Evolutionary conservation across 37 sponge, comb jelly and placozoan species (phyloP).

Genomic region (Aphrocallistes beatrix): DNA sequence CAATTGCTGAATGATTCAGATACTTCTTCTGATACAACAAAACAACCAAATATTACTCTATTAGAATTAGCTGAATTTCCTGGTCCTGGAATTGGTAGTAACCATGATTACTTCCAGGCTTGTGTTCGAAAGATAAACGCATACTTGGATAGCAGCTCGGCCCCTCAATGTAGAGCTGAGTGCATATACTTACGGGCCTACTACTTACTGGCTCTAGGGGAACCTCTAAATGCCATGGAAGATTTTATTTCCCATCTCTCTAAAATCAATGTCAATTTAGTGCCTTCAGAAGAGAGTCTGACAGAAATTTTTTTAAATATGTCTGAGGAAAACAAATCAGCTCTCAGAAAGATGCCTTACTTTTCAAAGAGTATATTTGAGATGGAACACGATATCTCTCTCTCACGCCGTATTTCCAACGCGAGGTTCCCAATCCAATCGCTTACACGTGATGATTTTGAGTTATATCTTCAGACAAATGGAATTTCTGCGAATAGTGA

Average conservation of each 20-base stretch:
- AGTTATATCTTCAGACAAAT: not conserved
- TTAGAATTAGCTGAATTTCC: not conserved
- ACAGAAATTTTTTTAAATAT: not conserved
- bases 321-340: not conserved
- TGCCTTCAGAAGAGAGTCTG: not conserved
- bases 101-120: not conserved
- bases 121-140: not conserved
- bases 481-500: conserved; percentile 8
- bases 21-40: not conserved
- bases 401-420: not conserved
- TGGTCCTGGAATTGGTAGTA: not conserved
- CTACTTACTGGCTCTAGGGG: not conserved
- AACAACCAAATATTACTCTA: not conserved
- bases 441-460: not conserved
- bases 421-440: not conserved
- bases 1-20: not conserved
- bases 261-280: not conserved
- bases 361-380: not conserved
- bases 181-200: not conserved
- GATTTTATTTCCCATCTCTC: not conserved
- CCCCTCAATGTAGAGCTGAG: not conserved
- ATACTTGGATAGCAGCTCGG: not conserved
- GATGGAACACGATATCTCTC: not conserved
- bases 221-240: not conserved
- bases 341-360: not conserved